phyloP scores from a whole-genome alignment of 2,113 vertebrate species.

The Esox niger region DNA sequence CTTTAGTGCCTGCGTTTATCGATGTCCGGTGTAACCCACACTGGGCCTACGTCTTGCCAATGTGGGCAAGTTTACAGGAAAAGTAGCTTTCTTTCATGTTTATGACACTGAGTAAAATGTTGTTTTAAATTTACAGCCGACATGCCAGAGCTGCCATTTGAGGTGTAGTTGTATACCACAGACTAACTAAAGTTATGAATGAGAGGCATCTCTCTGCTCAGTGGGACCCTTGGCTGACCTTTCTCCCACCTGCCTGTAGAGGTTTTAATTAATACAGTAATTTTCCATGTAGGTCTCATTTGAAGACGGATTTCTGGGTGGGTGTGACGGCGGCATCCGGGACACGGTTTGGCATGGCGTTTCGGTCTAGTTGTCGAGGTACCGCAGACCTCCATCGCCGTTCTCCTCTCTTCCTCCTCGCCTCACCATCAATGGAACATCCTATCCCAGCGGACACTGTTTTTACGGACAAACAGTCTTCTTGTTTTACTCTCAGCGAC shows the following conservation, averaged over 20 bases:
- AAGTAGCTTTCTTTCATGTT: slow-evolving; percentile 53
- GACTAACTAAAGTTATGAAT: neutral
- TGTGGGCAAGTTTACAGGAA: too few species aligned
- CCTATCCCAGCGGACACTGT: slow-evolving; percentile 14
- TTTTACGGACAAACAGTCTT: slow-evolving; percentile 7
- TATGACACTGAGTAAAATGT: slow-evolving; percentile 18
- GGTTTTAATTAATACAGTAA: slow-evolving; percentile 51
- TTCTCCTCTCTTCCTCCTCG: neutral
- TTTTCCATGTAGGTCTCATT: slow-evolving; percentile 45
- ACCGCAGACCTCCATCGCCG: slow-evolving; percentile 16
- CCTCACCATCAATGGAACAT: slow-evolving; percentile 1
- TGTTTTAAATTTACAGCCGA: slow-evolving; percentile 37
- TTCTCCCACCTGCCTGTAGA: slow-evolving; percentile 46
- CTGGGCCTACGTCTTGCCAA: too few species aligned
- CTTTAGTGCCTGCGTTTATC: too few species aligned
- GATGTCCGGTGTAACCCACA: too few species aligned
- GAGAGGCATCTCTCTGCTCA: neutral
- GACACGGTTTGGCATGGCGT: slow-evolving; percentile 49
- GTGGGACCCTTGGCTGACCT: slow-evolving; percentile 40
- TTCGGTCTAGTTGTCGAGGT: slow-evolving; percentile 52
- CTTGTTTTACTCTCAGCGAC: neutral
- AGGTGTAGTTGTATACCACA: slow-evolving; percentile 16
- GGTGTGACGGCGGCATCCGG: slow-evolving; percentile 47
- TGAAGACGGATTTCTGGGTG: slow-evolving; percentile 33
- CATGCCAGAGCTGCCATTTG: neutral